Base-by-base conservation (phyloP, 2,797 vertebrate genomes). In the Okamejei kenojei region DNA sequence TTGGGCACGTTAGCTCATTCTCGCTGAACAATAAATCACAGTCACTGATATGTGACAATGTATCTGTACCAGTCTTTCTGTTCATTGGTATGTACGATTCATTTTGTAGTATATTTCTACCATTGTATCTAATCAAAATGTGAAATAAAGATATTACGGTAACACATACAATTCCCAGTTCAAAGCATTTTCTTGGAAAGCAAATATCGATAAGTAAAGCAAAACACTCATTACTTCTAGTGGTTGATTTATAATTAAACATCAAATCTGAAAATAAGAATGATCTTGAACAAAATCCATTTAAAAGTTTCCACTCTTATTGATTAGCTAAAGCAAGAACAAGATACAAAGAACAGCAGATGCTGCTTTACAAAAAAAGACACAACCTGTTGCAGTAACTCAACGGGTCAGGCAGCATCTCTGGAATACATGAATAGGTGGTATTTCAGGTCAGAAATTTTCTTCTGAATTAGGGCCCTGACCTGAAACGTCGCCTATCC, bases 41-140 rank as follows among this genome's bases (percentile, higher is more conserved):
- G 29, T 95, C 94, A 71, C 94, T 94, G 71, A 93, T 94, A 93
- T 93, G 93, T 35, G 94, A 94, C 13, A 15, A 45, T n/a, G 93
- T 94, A 94, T 94, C 94, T 94, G 94, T 94, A 77, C 94, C 94
- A 11, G 94, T 93, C 82, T 94, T 93, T 73, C 94, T 94, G 82
- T 93, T 76, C 0, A 93, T 93, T 93, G 93, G 54, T 0, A 65
- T 88, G 23, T 94, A 94, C 63, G 93, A 93, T 78, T 63, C 0
- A 0, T 94, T 94, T 93, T 94, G 95, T 93, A 95, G 15, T 61
- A 54, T 71, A 58, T 77, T 93, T 93, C 77, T 80, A 0, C 1
- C 91, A 94, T 95, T 95, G 93, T 93, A 93, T 78, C 0, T 1
- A 21, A 94, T 94, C 93, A 91, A 90, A 94, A 94, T 77, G 68